phyloP scores from a whole-genome alignment of 2,113 vertebrate genomes.

The Tachysurus fulvidraco region DNA sequence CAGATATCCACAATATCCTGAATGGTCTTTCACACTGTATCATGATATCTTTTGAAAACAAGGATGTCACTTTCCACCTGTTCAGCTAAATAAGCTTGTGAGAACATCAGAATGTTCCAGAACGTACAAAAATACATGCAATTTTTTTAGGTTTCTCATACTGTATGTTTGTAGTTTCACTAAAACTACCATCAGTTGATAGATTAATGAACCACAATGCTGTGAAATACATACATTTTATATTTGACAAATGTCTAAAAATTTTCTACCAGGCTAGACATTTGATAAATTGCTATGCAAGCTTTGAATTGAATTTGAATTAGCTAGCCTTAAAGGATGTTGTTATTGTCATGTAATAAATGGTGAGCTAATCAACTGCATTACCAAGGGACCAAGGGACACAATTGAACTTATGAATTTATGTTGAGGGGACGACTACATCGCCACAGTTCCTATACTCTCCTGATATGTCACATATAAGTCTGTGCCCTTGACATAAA shows the following conservation, averaged over 20 bases:
- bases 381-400: too few relatives aligned
- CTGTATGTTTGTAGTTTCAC: too few relatives aligned
- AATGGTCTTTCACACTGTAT: background rate
- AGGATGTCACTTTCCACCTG: background rate
- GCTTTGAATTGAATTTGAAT: background rate
- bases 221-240: background rate
- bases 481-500: background rate
- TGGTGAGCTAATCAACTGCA: background rate
- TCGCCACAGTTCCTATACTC: background rate
- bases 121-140: background rate
- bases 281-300: background rate
- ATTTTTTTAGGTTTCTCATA: background rate
- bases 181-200: background rate
- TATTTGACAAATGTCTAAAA: too few relatives aligned
- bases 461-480: background rate
- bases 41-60: background rate
- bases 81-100: background rate
- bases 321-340: background rate
- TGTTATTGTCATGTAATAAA: background rate
- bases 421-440: background rate
- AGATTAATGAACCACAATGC: background rate
- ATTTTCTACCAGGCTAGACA: background rate
- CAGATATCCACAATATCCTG: background rate
- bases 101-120: background rate
- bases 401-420: background rate